Evolutionary conservation across 2,888 invertebrate species (phyloP), one percentile per base, ranked within the genome.

Genomic region (Pollenia griseotomentosa): DNA sequence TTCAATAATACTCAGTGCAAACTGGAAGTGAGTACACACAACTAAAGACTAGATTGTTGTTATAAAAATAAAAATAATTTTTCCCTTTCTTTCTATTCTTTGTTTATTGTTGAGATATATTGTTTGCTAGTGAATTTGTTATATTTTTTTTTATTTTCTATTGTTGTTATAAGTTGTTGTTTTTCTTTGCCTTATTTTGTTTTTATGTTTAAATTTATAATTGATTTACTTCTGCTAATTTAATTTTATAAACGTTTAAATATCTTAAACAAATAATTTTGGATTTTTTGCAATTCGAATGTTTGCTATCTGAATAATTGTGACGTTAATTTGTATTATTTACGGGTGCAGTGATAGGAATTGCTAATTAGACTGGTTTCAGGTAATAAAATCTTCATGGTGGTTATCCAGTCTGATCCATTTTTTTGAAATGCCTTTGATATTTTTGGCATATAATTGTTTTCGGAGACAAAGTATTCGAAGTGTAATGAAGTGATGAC

Each of bases 1-100:
- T 68, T 87, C 59, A 61, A 55, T 77, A 83, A 71, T 51, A 42
- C 73, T 78, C 90, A 89, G 84, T 92, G 91, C 89, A 91, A 91
- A 88, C 88, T 91, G 89, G 92, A 92, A 91, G 92, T 92, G 92
- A 92, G 92, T 92, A 89, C 77, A 55, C 16, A 57, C 16, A 57
- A 78, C 14, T 23, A 73, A n/a, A 71, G 16, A 44, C 53, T 68
- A 59, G 11, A 65, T 71, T 83, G 51, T 83, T 81, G 68, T 55
- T 75, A 57, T 80, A 78, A 53, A 48, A 75, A 51, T 44, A 19
- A 33, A 70, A 42, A 66, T 65, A 44, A 57, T 79, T 85, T 65
- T 81, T 59, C 61, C 42, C 0, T 71, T 51, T 63, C 7, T 33
- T 70, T 42, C 40, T 19, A 40, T 84, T 61, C 23, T 81, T 86